Percentiles rank a stretch among this genome's conserved stretches.
These are phyloP conservation scores for Dascillus cervinus DNA, from an alignment of 2,888 invertebrate species.

Conservation along the genomic window DNA sequence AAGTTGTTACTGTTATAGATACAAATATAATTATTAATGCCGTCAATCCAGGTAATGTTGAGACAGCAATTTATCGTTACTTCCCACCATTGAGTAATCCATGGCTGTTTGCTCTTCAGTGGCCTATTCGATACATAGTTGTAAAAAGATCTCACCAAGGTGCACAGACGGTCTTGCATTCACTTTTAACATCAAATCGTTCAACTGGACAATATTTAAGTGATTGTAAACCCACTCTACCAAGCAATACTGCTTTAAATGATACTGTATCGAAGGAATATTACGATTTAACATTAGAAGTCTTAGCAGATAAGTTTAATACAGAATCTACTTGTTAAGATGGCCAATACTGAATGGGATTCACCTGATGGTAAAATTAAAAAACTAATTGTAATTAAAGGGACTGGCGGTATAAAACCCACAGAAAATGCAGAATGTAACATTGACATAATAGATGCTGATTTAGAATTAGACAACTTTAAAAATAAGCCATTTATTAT, in stretches of 20 bases:
- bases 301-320: slow-evolving; percentile 30
- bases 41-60: slow-evolving; percentile 43
- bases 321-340: slow-evolving; percentile 37
- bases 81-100: slow-evolving; percentile 35
- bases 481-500: slow-evolving; percentile 27
- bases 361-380: slow-evolving; percentile 35
- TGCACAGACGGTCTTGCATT: slow-evolving; percentile 39
- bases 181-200: slow-evolving; percentile 34
- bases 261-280: slow-evolving; percentile 31
- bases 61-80: slow-evolving; percentile 39
- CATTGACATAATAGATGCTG: slow-evolving; percentile 26
- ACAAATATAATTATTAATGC: slow-evolving; percentile 39
- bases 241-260: slow-evolving; percentile 31
- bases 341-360: slow-evolving; percentile 19
- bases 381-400: slow-evolving; percentile 30
- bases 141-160: slow-evolving; percentile 40
- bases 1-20: slow-evolving; percentile 26
- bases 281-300: slow-evolving; percentile 33
- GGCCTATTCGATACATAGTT: slow-evolving; percentile 35
- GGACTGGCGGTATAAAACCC: slow-evolving; percentile 33
- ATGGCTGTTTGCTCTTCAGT: slow-evolving; percentile 37
- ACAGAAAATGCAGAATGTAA: slow-evolving; percentile 34
- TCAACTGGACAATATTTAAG: slow-evolving; percentile 37
- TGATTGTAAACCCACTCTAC: slow-evolving; percentile 34
- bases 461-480: slow-evolving; percentile 20